Base-by-base conservation (phyloP, 2,113 vertebrate genomes). In the Capra hircus region DNA sequence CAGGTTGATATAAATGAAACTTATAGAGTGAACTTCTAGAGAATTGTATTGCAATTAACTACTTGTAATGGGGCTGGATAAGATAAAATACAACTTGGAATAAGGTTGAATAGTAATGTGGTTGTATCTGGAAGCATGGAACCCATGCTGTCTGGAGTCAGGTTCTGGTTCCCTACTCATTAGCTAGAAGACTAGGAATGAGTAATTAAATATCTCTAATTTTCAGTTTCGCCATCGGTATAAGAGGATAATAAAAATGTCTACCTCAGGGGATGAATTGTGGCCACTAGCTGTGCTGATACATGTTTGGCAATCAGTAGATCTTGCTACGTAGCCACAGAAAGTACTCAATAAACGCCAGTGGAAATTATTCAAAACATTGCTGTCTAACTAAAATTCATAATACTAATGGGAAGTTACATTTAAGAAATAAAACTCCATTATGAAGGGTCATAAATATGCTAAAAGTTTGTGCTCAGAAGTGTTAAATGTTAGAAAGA, bases 381-480 rank as follows among this genome's bases (percentile, higher is more conserved):
- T 95, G 33, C 7, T 77, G 48, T n/a, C 3, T 71, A n/a, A 64
- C 50, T 92, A 53, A 78, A 93, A 87, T 50, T 67, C 27, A 23
- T 45, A 84, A 80, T 95, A 17, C 33, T 87, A 13, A 43, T 95
- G 27, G 48, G 33, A 92, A 96, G 87, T 94, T n/a, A 57, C 88
- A 83, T 55, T 95, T 90, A 62, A 92, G 43, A 92, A 88, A 88
- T 92, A 78, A 94, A 96, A 84, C n/a, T 16, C 45, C n/a, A 2
- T 64, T 57, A 48, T 74, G 36, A 77, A 86, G 13, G 27, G 11
- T 85, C 67, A 87, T 17, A 82, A 88, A 90, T 91, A 96, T 23
- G 8, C 92, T 78, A 82, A 86, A 96, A 93, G 28, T n/a, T 81
- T 71, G n/a, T 82, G 4, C n/a, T 21, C 50, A 82, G 13, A 91